These are phyloP conservation scores for Xiphorhynchus erythropygius DNA, from an alignment of 2,797 vertebrate species.

Conservation along the genomic window DNA sequence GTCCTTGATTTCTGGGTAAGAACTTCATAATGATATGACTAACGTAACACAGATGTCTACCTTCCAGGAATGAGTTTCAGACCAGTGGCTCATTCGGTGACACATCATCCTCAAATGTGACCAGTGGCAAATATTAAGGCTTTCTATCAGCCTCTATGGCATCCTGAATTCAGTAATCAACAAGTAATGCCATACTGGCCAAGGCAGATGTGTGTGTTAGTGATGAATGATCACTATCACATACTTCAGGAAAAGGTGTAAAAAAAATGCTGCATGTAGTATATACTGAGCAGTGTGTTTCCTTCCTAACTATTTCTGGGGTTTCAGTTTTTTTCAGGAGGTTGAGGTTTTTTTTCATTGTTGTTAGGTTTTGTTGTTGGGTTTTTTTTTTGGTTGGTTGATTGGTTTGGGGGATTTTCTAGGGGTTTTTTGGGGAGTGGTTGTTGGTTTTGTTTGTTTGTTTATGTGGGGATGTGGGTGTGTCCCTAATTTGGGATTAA, in stretches of 20 bases:
- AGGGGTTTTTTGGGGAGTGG: too few relatives aligned
- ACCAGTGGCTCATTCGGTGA: background rate
- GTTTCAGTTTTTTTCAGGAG: rapidly evolving
- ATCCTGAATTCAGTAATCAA: background rate
- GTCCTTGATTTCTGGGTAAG: background rate
- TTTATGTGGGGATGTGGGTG: rapidly evolving
- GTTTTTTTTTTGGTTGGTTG: too few relatives aligned
- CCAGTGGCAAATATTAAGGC: background rate
- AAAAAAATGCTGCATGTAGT: background rate
- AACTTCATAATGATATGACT: background rate
- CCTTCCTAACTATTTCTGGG: background rate
- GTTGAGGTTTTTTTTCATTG: background rate
- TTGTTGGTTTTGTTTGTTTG: too few relatives aligned
- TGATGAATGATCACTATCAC: background rate
- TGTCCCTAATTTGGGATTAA: background rate
- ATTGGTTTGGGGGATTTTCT: too few relatives aligned
- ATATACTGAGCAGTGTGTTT: background rate
- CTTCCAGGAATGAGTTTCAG: background rate
- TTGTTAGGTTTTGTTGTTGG: background rate
- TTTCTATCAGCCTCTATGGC: background rate
- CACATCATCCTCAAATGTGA: background rate
- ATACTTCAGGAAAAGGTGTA: background rate
- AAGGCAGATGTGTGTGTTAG: background rate
- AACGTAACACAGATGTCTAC: background rate
- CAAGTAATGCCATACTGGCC: background rate